Percentiles rank a stretch among this genome's conserved stretches.
Evolutionary conservation across 2,888 invertebrate genomes (phyloP).

Genomic region (Drosophila barbarae): DNA sequence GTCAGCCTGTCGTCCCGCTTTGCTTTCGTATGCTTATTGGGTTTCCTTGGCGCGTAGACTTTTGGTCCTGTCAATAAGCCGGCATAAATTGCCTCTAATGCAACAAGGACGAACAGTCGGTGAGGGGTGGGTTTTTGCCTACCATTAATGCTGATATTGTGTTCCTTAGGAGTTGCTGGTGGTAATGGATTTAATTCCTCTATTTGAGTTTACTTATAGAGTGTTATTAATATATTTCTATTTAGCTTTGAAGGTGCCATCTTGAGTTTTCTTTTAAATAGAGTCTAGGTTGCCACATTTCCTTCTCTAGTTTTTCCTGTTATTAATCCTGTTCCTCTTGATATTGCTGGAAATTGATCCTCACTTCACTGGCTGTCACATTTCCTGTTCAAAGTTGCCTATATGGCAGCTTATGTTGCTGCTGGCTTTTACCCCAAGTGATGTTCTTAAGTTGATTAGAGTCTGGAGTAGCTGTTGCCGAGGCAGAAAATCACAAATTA

Average conservation of each 20-base stretch:
- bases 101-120: background rate
- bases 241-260: background rate
- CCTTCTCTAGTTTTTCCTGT: background rate
- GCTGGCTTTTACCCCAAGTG: background rate
- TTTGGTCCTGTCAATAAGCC: constrained; percentile 61
- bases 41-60: constrained; percentile 7
- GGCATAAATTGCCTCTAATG: constrained; percentile 69
- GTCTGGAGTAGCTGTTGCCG: constrained; percentile 23
- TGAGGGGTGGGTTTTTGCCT: constrained; percentile 2
- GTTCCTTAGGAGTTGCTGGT: constrained; percentile 2
- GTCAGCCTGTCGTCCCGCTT: constrained; percentile 46
- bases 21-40: constrained; percentile 62
- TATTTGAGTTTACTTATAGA: background rate
- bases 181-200: constrained; percentile 6
- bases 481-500: constrained; percentile 75
- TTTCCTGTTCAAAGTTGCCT: constrained; percentile 1
- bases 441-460: constrained; percentile 26
- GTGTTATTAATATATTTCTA: background rate
- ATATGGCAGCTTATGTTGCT: background rate
- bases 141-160: background rate
- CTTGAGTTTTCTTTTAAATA: background rate
- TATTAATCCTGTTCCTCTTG: constrained; percentile 5
- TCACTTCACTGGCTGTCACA: background rate
- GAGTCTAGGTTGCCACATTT: background rate
- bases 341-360: background rate